These are phyloP conservation scores for Pseudochirops corinnae DNA, from an alignment of 2,797 vertebrate species.

Conservation along the genomic window DNA sequence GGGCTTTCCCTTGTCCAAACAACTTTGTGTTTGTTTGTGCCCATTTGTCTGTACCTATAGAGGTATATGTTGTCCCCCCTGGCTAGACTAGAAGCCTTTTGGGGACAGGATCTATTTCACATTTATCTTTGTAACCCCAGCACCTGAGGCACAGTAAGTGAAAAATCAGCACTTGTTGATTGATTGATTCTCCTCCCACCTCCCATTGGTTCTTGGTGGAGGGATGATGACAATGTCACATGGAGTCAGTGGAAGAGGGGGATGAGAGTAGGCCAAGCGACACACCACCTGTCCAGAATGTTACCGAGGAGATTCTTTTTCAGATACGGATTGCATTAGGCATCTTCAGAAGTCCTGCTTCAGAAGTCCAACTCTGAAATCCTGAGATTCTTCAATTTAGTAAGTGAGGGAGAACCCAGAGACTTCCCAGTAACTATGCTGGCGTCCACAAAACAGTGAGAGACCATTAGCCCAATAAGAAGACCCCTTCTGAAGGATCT, in stretches of 20 bases:
- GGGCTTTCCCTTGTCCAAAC: not conserved
- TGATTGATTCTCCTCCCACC: not conserved
- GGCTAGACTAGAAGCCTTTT: not conserved
- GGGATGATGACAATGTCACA: not conserved
- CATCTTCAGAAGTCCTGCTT: not conserved
- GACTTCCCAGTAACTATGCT: not conserved
- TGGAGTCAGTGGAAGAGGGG: not conserved
- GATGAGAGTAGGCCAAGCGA: accelerated
- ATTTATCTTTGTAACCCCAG: not conserved
- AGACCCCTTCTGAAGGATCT: not conserved
- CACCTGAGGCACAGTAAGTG: not conserved
- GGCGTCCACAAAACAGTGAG: not conserved
- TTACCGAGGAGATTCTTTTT: not conserved
- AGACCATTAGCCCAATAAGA: not conserved
- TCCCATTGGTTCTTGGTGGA: not conserved
- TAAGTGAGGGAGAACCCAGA: not conserved
- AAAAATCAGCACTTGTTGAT: not conserved
- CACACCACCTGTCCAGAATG: accelerated
- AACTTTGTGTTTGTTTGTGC: not conserved
- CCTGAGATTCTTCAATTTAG: not conserved
- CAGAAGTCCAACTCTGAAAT: not conserved
- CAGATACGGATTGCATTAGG: accelerated
- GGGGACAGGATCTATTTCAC: not conserved
- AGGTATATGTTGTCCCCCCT: not conserved
- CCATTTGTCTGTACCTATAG: not conserved